phyloP scores from a whole-genome alignment of 2,888 invertebrate species.

The Parapristionchus giblindavisi region DNA sequence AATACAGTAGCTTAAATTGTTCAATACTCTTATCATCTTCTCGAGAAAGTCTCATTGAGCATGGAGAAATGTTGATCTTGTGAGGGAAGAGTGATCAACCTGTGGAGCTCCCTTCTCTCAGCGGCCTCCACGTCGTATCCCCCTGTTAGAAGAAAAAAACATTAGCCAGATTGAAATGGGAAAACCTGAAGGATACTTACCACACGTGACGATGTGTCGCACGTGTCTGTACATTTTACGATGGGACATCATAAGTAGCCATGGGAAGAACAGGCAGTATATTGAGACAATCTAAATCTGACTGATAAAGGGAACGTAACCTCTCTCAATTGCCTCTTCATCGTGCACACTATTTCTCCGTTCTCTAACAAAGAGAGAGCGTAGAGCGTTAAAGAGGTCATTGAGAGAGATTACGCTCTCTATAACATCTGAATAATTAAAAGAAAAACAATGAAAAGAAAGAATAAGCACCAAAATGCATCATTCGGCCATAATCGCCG shows the following conservation, averaged over 20 bases:
- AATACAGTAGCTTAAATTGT: too few species aligned
- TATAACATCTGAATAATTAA: too few species aligned
- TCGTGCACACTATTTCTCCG: not conserved
- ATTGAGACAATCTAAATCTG: constrained; percentile 13
- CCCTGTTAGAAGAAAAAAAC: not conserved
- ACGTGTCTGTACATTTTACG: not conserved
- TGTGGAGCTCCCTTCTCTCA: not conserved
- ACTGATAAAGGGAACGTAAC: not conserved
- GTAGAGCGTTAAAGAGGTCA: too few species aligned
- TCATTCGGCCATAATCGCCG: too few species aligned
- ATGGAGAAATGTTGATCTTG: constrained; percentile 22
- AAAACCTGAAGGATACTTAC: not conserved
- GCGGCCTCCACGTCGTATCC: not conserved
- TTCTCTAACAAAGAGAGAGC: too few species aligned
- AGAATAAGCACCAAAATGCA: too few species aligned
- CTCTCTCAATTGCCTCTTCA: not conserved
- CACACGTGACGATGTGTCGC: not conserved
- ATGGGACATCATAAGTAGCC: constrained; percentile 24
- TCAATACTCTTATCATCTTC: not conserved
- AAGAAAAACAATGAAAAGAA: too few species aligned
- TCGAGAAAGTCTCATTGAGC: not conserved
- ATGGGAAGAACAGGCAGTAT: constrained; percentile 21
- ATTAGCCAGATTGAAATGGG: not conserved
- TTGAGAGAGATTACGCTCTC: too few species aligned
- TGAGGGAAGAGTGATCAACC: not conserved